Evolutionary conservation across 2,888 invertebrate species (phyloP), one percentile per base, ranked within the genome.

Genomic region (Orthonevra nobilis): DNA sequence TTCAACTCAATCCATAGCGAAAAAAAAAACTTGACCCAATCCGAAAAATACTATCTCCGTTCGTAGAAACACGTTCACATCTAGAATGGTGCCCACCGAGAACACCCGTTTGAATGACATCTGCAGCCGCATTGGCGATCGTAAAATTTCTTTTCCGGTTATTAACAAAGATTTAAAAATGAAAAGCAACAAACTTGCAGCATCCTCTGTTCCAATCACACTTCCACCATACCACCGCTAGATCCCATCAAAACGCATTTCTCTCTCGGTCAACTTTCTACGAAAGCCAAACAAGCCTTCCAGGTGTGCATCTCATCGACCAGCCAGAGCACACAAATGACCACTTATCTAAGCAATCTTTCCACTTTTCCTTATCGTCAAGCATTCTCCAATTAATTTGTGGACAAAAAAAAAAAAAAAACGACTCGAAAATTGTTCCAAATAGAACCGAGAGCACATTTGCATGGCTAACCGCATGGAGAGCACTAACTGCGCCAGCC

Each of bases 261-360:
- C 64, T 50, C 40, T 50, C 40, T 46, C 10, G 15, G 14, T 32
- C 34, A 66, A 73, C 77, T 79, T 79, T 79, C 77, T 79, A 60
- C 12, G n/a, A n/a, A n/a, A 36, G 23, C 23, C 32, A 46, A 69
- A 40, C 54, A 46, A 38, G 32, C 5, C 52, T 26, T 34, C 73
- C 73, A 79, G 77, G 77, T 79, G 77, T 66, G 44, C 60, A 23
- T 4, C 23, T 36, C 36, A 17, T 6, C 6, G 19, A 19, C 32
- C 23, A 23, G 3, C 23, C 23, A n/a, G n/a, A n/a, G n/a, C n/a
- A n/a, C n/a, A n/a, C n/a, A n/a, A n/a, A n/a, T n/a, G n/a, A n/a
- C n/a, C 75, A 52, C 40, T 48, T 58, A 17, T 17, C 6, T 12
- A 17, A 40, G n/a, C 19, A 10, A 40, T 64, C 32, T 56, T 36